Conservation (phyloP, 2,888 invertebrate genomes). For the Himalopsyche anomala region DNA sequence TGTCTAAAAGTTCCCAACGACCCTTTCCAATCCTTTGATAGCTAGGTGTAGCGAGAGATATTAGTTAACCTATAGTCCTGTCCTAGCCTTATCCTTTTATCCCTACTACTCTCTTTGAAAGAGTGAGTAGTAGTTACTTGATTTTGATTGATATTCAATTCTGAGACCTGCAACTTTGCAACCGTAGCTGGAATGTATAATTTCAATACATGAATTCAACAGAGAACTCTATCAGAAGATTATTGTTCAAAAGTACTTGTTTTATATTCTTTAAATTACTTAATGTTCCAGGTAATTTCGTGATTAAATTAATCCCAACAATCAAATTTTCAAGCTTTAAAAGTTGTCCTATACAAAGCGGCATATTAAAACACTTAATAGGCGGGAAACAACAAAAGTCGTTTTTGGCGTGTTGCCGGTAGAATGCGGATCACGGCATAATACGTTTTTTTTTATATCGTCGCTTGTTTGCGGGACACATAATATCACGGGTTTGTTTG, state of each 20-base stretch:
- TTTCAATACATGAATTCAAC: slow-evolving; percentile 88
- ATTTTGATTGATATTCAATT: slow-evolving; percentile 97
- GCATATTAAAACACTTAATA: slow-evolving; percentile 81
- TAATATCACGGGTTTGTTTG: too few relatives aligned
- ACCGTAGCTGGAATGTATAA: slow-evolving; percentile 88
- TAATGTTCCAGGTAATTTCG: slow-evolving; percentile 80
- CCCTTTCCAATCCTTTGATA: too few relatives aligned
- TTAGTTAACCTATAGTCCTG: too few relatives aligned
- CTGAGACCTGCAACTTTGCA: slow-evolving; percentile 85
- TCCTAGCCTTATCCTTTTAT: too few relatives aligned
- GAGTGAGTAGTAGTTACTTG: slow-evolving; percentile 77
- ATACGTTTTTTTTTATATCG: too few relatives aligned
- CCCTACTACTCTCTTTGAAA: too few relatives aligned
- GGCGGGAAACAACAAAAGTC: too few relatives aligned
- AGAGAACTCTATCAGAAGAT: slow-evolving; percentile 89
- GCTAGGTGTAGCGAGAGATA: too few relatives aligned
- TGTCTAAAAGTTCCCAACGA: too few relatives aligned
- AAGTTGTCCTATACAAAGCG: slow-evolving; percentile 81
- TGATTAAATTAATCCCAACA: slow-evolving; percentile 88
- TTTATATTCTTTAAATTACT: slow-evolving; percentile 82
- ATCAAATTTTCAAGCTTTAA: slow-evolving; percentile 85
- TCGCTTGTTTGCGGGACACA: too few relatives aligned
- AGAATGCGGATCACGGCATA: too few relatives aligned
- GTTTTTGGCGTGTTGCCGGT: too few relatives aligned
- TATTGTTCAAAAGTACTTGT: slow-evolving; percentile 86